Evolutionary conservation across 2,888 invertebrate species (phyloP).

Genomic region (Acleris literana): DNA sequence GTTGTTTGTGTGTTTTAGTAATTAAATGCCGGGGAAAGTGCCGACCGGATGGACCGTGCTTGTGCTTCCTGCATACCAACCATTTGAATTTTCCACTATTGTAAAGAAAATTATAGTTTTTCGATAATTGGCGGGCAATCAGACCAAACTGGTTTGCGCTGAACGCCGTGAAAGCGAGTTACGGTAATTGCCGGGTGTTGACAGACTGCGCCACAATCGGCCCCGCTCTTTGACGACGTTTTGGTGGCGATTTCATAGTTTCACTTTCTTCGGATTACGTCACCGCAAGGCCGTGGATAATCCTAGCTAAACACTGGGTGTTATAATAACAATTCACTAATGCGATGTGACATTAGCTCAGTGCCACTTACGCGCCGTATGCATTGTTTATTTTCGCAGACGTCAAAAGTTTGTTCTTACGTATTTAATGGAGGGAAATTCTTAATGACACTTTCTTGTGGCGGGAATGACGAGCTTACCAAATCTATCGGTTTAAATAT

Average conservation of each 20-base stretch:
- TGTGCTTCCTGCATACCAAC: conserved; percentile 22
- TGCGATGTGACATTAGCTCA: conserved; percentile 54
- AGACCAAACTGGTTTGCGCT: conserved; percentile 52
- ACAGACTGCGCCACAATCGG: conserved; percentile 59
- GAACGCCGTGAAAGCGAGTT: conserved; percentile 60
- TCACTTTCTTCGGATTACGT: conserved; percentile 70
- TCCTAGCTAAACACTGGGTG: conserved; percentile 43
- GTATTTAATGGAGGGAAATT: conserved; percentile 39
- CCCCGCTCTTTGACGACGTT: conserved; percentile 61
- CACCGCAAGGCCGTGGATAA: conserved; percentile 60
- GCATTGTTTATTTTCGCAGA: conserved; percentile 64
- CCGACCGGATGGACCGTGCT: conserved; percentile 33
- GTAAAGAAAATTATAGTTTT: conserved; percentile 49
- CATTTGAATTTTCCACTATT: conserved; percentile 40
- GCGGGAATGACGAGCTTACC: conserved; percentile 9
- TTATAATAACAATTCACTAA: conserved; percentile 61
- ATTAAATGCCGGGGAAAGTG: conserved; percentile 29
- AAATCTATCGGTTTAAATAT: conserved; percentile 10
- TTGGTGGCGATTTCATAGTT: conserved; percentile 64
- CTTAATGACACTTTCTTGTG: conserved; percentile 57
- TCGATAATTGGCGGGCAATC: conserved; percentile 54
- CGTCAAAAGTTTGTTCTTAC: conserved; percentile 58
- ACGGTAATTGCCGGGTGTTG: conserved; percentile 54
- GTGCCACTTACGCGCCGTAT: conserved; percentile 46
- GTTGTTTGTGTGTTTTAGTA: conserved; percentile 15